Conservation (phyloP, 2,888 invertebrate genomes). For the Eupeodes latifasciatus region DNA sequence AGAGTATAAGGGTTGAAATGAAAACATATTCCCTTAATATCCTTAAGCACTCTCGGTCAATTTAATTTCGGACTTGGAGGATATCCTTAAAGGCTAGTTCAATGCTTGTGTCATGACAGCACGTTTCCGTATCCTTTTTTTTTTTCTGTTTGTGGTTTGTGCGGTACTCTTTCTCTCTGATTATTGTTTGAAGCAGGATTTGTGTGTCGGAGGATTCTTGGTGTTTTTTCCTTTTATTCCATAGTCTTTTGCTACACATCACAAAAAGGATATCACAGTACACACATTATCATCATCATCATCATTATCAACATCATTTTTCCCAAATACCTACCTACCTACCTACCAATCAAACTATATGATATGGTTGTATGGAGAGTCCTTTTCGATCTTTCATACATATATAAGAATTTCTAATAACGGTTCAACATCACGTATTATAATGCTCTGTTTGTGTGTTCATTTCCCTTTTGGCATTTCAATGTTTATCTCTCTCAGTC, state of each 20-base stretch:
- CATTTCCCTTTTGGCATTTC: constrained; percentile 75
- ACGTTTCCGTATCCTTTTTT: constrained; percentile 58
- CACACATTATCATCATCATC: constrained; percentile 35
- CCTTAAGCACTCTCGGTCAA: constrained; percentile 76
- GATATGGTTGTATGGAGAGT: background rate
- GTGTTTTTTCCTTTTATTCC: constrained; percentile 5
- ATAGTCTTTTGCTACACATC: background rate
- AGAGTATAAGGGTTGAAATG: constrained; percentile 68
- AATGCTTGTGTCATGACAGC: constrained; percentile 50
- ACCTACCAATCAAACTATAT: background rate
- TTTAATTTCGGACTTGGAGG: constrained; percentile 73
- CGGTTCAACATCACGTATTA: constrained; percentile 70
- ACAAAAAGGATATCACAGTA: constrained; percentile 54
- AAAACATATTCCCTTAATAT: constrained; percentile 76
- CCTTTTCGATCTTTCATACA: constrained; percentile 32
- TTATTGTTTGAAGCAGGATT: constrained; percentile 51
- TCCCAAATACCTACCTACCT: too few relatives aligned
- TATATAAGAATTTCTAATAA: constrained; percentile 75
- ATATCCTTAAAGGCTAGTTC: constrained; percentile 29
- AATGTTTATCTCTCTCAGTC: constrained; percentile 63
- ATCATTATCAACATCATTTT: constrained; percentile 2
- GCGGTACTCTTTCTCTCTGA: background rate
- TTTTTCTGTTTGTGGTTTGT: background rate
- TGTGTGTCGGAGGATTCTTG: constrained; percentile 50
- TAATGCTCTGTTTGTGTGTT: constrained; percentile 72